Evolutionary conservation across 2,888 invertebrate genomes (phyloP), one percentile per base, ranked within the genome.

Genomic region (Toxonevra muliebris): DNA sequence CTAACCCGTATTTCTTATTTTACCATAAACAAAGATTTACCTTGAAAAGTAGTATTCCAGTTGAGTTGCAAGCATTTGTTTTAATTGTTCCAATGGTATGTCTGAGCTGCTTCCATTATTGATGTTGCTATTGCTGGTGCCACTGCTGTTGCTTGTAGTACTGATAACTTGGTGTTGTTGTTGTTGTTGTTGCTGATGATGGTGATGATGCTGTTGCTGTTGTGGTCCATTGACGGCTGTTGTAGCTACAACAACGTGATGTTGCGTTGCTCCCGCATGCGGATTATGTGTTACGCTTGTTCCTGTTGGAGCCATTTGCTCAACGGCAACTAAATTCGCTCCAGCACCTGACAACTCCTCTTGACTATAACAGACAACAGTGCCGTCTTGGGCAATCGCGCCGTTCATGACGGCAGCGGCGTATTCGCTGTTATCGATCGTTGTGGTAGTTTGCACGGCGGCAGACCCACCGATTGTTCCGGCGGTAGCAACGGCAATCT

Each of bases 31-130:
- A 30, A 30, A 30, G 30, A 30, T 30, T 30, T 30, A 30, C 30
- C 30, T 30, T 30, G 30, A 30, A 30, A 95, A 95, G 86, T 95
- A 95, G 84, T 94, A 94, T 86, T 95, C 94, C 79, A 95, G 88
- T 85, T 95, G 95, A 66, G 90, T 89, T 76, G 92, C 91, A 79
- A 95, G 89, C 89, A 92, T 88, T 80, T 90, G 90, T 86, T 92
- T 92, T 58, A 94, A 87, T 85, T 93, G 91, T 76, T 92, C 91
- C 82, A 92, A 86, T 73, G 92, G 88, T 79, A 91, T 88, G 72
- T 87, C 87, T 70, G 87, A 86, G 70, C 85, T 83, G 76, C 87
- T 86, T 3, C 45, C 68, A 8, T 54, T 69, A 65, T 61, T 68
- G 52, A 69, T 65, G 54, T 30, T 54, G 54, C 54, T 72, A 65